Conservation (phyloP, 1,140 invertebrate species). For the Dufourea novaeangliae region DNA sequence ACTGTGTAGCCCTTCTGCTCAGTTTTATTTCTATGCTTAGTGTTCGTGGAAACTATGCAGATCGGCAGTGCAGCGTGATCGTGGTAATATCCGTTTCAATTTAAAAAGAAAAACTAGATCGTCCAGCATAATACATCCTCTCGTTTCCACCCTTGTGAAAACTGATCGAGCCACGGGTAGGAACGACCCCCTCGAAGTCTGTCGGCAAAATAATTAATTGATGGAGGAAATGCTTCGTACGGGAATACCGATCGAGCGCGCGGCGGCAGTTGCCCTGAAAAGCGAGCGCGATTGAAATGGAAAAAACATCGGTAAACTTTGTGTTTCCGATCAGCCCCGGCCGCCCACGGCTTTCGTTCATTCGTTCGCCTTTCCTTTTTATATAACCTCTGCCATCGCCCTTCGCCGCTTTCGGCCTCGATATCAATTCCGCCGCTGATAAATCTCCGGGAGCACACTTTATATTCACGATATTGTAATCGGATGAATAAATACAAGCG, state of each 20-base stretch:
- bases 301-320: slow-evolving; percentile 50
- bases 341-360: accelerated
- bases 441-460: slow-evolving; percentile 33
- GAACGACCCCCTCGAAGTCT: slow-evolving; percentile 22
- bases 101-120: slow-evolving; percentile 53
- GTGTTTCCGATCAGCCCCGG: slow-evolving; percentile 40
- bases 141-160: not conserved
- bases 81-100: slow-evolving; percentile 47
- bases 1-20: slow-evolving; percentile 32
- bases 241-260: slow-evolving; percentile 24
- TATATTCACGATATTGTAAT: slow-evolving; percentile 50
- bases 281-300: slow-evolving; percentile 41
- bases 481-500: slow-evolving; percentile 46
- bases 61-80: slow-evolving; percentile 47
- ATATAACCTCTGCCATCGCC: not conserved
- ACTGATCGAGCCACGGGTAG: not conserved
- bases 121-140: slow-evolving; percentile 38
- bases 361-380: not conserved
- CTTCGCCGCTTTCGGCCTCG: not conserved
- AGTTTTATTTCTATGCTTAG: slow-evolving; percentile 45
- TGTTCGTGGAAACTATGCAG: slow-evolving; percentile 52
- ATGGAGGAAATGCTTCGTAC: slow-evolving; percentile 38
- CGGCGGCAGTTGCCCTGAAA: slow-evolving; percentile 41
- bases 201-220: slow-evolving; percentile 58
- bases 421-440: slow-evolving; percentile 37